phyloP scores from a whole-genome alignment of 2,888 invertebrate species.

The Nomada hirtipes region DNA sequence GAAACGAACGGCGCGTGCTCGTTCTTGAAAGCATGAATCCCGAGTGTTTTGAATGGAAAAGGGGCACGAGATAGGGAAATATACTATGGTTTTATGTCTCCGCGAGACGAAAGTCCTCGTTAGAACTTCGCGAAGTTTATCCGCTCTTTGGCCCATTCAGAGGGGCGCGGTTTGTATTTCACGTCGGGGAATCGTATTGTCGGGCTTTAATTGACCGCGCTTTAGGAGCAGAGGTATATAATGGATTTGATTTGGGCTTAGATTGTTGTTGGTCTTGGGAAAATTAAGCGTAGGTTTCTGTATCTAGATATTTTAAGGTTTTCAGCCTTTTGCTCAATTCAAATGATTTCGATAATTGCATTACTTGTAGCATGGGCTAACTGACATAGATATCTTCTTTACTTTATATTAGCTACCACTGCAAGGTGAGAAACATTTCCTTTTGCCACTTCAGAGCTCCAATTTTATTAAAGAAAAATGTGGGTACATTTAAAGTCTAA shows the following conservation, averaged over 20 bases:
- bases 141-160: no score
- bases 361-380: no score
- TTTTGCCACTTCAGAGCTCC: no score
- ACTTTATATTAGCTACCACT: no score
- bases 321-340: no score
- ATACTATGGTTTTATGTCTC: not conserved
- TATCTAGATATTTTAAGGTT: no score
- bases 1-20: not conserved
- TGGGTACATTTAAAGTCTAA: no score
- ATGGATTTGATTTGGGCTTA: not conserved
- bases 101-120: not conserved
- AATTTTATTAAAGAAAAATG: no score
- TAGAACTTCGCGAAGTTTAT: no score
- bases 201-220: not conserved
- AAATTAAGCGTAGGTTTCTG: not conserved
- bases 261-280: not conserved
- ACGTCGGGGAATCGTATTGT: not conserved
- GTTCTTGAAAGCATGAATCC: not conserved
- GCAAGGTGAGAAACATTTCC: no score
- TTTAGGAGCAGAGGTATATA: not conserved
- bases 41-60: not conserved
- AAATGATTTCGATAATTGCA: no score
- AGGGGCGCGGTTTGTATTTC: not conserved
- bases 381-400: no score
- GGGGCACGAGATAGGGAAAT: slow-evolving; percentile 24